Evolutionary conservation across 1,140 invertebrate species (phyloP).

Genomic region (Alviniconcha marisindica): DNA sequence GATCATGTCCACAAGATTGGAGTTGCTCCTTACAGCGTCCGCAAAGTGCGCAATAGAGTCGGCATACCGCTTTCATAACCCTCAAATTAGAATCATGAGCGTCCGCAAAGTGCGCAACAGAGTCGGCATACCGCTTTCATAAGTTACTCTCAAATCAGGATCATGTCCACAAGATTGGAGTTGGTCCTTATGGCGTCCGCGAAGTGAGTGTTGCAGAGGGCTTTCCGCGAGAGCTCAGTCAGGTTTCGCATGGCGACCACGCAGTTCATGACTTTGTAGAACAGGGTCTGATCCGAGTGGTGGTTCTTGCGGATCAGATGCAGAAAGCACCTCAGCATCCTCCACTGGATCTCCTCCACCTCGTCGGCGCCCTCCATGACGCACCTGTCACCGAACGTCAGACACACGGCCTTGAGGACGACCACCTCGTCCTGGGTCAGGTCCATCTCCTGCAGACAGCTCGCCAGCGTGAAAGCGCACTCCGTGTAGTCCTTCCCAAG

Average conservation of each 20-base stretch:
- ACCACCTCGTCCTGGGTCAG: slow-evolving; percentile 56
- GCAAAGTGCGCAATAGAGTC: too few species aligned
- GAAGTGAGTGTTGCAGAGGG: slow-evolving; percentile 46
- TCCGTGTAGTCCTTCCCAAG: slow-evolving; percentile 49
- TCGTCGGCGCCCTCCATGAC: slow-evolving; percentile 45
- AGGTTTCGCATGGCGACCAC: slow-evolving; percentile 52
- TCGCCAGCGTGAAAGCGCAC: slow-evolving; percentile 45
- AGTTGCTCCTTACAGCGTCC: not conserved
- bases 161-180: slow-evolving; percentile 42
- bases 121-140: too few species aligned
- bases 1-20: not conserved
- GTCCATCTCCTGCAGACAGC: slow-evolving; percentile 48
- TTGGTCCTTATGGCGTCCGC: slow-evolving; percentile 49
- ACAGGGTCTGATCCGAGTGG: slow-evolving; percentile 42
- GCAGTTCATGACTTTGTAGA: slow-evolving; percentile 53
- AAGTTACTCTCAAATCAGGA: slow-evolving; percentile 19
- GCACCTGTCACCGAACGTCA: slow-evolving; percentile 57
- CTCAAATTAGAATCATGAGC: not conserved
- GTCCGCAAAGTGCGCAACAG: too few species aligned
- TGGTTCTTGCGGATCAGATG: slow-evolving; percentile 53
- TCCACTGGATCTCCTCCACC: slow-evolving; percentile 62
- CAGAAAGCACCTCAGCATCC: slow-evolving; percentile 54
- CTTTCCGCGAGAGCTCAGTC: slow-evolving; percentile 54
- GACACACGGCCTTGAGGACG: slow-evolving; percentile 56
- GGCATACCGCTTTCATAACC: too few species aligned